These are phyloP conservation scores for Zaprionus kolodkinae DNA, from an alignment of 1,140 invertebrate species.

Conservation along the genomic window DNA sequence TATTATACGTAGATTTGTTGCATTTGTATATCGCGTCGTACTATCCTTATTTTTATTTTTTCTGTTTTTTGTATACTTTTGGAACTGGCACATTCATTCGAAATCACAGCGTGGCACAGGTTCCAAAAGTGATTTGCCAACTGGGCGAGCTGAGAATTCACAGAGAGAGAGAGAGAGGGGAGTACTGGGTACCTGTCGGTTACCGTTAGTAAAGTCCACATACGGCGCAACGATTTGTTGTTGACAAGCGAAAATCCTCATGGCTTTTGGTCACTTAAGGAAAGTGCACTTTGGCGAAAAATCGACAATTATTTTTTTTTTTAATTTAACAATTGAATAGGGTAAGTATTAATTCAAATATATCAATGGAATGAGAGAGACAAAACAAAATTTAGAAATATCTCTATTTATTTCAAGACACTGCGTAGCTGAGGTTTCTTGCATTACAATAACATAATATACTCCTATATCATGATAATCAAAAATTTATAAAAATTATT, in stretches of 20 bases:
- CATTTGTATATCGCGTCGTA: slow-evolving; percentile 50
- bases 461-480: no score
- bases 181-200: background rate
- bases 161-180: background rate
- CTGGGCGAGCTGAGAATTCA: slow-evolving; percentile 15
- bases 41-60: no score
- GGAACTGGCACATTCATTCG: slow-evolving; percentile 38
- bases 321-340: background rate
- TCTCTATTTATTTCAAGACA: no score
- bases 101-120: slow-evolving; percentile 61
- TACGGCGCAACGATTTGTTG: slow-evolving; percentile 45
- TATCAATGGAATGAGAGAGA: background rate
- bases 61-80: slow-evolving; percentile 13
- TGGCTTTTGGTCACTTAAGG: slow-evolving; percentile 52
- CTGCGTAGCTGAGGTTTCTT: no score
- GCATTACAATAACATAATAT: no score
- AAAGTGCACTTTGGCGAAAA: slow-evolving; percentile 41
- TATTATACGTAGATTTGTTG: slow-evolving; percentile 79
- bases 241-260: slow-evolving; percentile 65
- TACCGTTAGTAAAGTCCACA: slow-evolving; percentile 17
- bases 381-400: no score
- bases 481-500: no score
- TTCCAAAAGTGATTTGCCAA: slow-evolving; percentile 71
- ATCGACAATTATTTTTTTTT: slow-evolving; percentile 13
- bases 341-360: background rate